Evolutionary conservation across 2,113 vertebrate genomes (phyloP).

Genomic region (Cavia aperea): DNA sequence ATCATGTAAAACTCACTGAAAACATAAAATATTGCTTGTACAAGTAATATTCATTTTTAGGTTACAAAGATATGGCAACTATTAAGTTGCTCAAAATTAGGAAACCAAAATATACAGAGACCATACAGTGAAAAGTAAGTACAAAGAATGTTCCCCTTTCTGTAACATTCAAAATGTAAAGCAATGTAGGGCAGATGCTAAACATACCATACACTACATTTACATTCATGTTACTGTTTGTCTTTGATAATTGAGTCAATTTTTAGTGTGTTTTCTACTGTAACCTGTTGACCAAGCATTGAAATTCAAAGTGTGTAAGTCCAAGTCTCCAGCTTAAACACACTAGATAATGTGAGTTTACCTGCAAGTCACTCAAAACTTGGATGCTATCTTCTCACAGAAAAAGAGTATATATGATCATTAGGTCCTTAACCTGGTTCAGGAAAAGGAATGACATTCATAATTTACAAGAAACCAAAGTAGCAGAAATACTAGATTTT

Average conservation of each 20-base stretch:
- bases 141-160: background rate
- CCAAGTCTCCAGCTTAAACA: background rate
- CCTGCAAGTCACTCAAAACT: background rate
- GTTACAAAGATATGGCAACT: background rate
- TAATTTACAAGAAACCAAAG: background rate
- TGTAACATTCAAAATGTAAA: background rate
- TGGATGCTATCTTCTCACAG: background rate
- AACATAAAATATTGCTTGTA: background rate
- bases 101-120: background rate
- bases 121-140: background rate
- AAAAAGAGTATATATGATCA: background rate
- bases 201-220: background rate
- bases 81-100: slow-evolving; percentile 16
- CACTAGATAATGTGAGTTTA: background rate
- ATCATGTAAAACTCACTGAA: background rate
- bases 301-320: background rate
- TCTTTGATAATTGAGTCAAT: background rate
- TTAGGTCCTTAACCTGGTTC: background rate
- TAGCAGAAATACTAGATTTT: background rate
- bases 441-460: background rate
- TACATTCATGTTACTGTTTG: background rate
- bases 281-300: background rate
- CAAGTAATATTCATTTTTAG: slow-evolving; percentile 11
- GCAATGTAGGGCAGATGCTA: background rate
- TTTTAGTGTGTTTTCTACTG: background rate